Evolutionary conservation across 2,797 vertebrate genomes (phyloP).

Genomic region (Halcyon badia): DNA sequence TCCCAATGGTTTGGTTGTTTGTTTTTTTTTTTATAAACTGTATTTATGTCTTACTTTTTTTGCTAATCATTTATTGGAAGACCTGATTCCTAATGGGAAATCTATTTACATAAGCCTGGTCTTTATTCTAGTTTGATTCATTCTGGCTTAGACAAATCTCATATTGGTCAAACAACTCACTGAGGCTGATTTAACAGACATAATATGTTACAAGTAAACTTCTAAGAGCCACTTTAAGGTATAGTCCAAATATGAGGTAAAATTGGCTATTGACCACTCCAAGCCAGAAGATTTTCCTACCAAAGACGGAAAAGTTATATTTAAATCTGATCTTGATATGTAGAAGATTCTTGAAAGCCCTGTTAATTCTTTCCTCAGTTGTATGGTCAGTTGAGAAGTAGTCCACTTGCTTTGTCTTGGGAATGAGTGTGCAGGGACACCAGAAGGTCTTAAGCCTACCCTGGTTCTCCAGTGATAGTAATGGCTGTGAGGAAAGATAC

Average conservation of each 20-base stretch:
- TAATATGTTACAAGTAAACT: neutral
- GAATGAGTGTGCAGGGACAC: neutral
- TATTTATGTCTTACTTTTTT: neutral
- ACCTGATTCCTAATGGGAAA: neutral
- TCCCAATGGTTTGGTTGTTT: neutral
- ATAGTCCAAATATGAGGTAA: neutral
- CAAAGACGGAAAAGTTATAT: accelerated
- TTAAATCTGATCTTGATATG: neutral
- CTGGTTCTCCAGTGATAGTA: accelerated
- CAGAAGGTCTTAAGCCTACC: neutral
- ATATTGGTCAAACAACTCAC: neutral
- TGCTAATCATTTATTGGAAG: neutral
- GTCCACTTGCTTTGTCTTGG: neutral
- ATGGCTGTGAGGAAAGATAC: accelerated
- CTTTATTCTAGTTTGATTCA: neutral
- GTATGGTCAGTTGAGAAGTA: accelerated
- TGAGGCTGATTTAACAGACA: neutral
- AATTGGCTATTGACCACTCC: neutral
- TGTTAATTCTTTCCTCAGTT: neutral
- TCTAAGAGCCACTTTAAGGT: neutral
- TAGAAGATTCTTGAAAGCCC: neutral
- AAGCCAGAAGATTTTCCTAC: neutral
- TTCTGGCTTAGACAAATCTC: neutral
- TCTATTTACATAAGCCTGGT: neutral
- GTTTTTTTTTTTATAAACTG: neutral